phyloP scores from a whole-genome alignment of 2,888 invertebrate genomes.

The Strigamia crassipes region DNA sequence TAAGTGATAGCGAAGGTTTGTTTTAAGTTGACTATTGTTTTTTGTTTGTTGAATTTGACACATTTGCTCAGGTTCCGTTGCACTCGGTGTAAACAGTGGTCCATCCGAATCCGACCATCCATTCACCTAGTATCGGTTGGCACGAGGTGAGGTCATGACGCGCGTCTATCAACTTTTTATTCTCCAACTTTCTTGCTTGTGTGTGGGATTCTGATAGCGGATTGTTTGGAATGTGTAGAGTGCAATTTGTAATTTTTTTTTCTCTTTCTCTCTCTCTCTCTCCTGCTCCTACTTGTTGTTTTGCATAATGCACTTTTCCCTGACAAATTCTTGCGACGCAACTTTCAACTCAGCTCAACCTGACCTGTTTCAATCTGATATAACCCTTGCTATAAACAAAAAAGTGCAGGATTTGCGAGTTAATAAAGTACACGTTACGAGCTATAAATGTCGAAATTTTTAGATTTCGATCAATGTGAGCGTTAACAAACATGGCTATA shows the following conservation, averaged over 20 bases:
- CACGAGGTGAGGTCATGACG: constrained; percentile 19
- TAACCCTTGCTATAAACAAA: background rate
- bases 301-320: constrained; percentile 17
- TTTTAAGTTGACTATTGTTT: background rate
- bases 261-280: no score
- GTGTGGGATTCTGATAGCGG: constrained; percentile 17
- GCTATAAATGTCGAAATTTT: background rate
- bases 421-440: background rate
- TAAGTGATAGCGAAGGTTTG: background rate
- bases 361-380: constrained; percentile 2
- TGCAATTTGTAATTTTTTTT: constrained; percentile 30
- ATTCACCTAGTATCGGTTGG: background rate
- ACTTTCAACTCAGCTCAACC: background rate
- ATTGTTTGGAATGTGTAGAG: constrained; percentile 26
- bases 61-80: background rate
- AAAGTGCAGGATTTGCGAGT: background rate
- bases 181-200: constrained; percentile 23
- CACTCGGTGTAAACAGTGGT: constrained; percentile 3
- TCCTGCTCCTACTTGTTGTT: background rate
- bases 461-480: background rate
- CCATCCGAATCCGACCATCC: background rate
- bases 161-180: constrained; percentile 13
- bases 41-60: background rate
- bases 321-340: constrained; percentile 11
- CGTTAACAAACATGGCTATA: background rate